Evolutionary conservation across 2,113 vertebrate species (phyloP).

Genomic region (Guaruba guarouba): DNA sequence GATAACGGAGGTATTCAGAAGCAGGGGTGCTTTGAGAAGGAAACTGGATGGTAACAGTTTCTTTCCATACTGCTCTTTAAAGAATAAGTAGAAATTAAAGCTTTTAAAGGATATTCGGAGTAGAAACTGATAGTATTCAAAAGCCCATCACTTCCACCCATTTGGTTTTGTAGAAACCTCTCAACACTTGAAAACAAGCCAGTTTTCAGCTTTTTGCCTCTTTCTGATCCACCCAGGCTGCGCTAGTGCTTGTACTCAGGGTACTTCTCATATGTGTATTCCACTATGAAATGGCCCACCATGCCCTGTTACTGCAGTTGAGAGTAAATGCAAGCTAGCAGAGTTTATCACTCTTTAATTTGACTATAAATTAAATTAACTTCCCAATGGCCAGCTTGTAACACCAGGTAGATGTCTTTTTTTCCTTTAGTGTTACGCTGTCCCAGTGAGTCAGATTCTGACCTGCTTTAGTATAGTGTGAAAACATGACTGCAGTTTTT

Average conservation of each 20-base stretch:
- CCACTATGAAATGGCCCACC: neutral
- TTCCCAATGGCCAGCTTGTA: neutral
- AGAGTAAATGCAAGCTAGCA: neutral
- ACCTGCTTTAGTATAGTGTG: neutral
- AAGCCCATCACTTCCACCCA: accelerated
- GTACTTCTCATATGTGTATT: neutral
- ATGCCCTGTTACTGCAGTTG: accelerated
- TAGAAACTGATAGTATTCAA: neutral
- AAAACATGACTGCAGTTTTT: neutral
- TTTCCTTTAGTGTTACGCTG: neutral
- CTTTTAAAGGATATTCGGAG: neutral
- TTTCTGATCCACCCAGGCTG: neutral
- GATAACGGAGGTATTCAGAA: neutral
- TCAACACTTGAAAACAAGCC: neutral
- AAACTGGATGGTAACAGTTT: neutral
- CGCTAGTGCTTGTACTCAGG: neutral
- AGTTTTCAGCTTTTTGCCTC: neutral
- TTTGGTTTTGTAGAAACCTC: neutral
- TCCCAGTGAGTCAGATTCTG: neutral
- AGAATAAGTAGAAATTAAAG: neutral
- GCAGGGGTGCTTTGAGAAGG: neutral
- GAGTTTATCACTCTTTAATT: neutral
- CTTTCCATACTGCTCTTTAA: neutral
- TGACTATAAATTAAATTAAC: neutral
- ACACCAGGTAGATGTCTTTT: neutral